Conservation (phyloP, 2,113 vertebrate genomes). For the Hippopotamus amphibius region DNA sequence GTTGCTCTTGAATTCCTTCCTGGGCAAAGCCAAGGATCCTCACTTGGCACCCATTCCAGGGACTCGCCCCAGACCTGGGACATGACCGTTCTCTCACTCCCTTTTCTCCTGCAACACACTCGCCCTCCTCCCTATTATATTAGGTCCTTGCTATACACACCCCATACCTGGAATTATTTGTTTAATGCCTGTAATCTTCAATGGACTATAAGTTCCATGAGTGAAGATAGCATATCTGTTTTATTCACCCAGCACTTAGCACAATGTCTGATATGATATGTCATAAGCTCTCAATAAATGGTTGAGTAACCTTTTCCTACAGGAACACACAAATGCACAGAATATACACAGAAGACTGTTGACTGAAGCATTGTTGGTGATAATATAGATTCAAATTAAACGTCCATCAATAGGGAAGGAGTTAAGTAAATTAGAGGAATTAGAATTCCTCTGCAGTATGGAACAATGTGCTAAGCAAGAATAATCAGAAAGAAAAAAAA, state of each 20-base stretch:
- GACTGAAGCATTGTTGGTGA: not conserved
- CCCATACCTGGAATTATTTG: not conserved
- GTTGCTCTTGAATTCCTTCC: too few species aligned
- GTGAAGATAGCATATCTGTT: not conserved
- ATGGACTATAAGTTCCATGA: not conserved
- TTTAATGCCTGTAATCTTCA: not conserved
- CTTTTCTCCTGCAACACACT: not conserved
- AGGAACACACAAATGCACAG: not conserved
- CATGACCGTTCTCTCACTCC: too few species aligned
- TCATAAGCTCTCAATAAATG: not conserved
- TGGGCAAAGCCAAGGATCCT: too few species aligned
- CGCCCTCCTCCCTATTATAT: not conserved
- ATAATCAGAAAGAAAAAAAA: not conserved
- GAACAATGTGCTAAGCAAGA: not conserved
- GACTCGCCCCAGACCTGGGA: too few species aligned
- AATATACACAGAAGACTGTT: not conserved
- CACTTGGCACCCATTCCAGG: too few species aligned
- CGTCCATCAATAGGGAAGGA: not conserved
- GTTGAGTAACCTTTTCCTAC: not conserved
- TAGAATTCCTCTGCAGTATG: not conserved
- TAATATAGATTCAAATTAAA: not conserved
- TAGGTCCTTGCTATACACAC: not conserved
- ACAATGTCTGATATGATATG: not conserved
- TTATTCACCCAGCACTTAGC: not conserved
- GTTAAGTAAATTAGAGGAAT: not conserved